These are phyloP conservation scores for Taurulus bubalis DNA, from an alignment of 2,113 vertebrate genomes.

Conservation along the genomic window DNA sequence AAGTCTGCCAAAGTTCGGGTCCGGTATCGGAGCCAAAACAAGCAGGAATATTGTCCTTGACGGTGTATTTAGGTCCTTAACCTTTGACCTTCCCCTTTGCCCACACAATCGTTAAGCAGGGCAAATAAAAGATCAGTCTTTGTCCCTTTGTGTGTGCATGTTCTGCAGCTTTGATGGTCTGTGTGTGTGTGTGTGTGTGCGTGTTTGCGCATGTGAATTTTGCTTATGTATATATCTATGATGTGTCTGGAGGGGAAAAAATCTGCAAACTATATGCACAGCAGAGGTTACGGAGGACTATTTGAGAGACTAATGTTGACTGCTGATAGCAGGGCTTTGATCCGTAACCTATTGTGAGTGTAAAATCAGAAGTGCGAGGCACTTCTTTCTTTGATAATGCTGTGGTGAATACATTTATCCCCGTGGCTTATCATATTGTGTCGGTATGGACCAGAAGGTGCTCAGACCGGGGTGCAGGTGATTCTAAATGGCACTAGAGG, in stretches of 20 bases:
- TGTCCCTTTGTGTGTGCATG: slow-evolving; percentile 40
- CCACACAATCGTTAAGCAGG: slow-evolving; percentile 16
- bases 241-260: slow-evolving; percentile 26
- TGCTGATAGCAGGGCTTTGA: slow-evolving; percentile 77
- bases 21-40: slow-evolving; percentile 39
- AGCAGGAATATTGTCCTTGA: slow-evolving; percentile 45
- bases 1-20: slow-evolving; percentile 26
- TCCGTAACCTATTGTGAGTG: slow-evolving; percentile 75
- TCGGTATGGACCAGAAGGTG: slow-evolving; percentile 55
- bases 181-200: slow-evolving; percentile 14
- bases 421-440: slow-evolving; percentile 55
- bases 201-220: slow-evolving; percentile 35
- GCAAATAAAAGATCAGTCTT: slow-evolving; percentile 28
- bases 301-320: slow-evolving; percentile 69
- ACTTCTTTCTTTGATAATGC: slow-evolving; percentile 65
- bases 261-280: slow-evolving; percentile 40
- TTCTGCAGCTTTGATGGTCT: slow-evolving; percentile 40
- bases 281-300: slow-evolving; percentile 59
- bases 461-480: slow-evolving; percentile 47
- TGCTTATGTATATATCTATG: slow-evolving; percentile 43
- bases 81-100: slow-evolving; percentile 50
- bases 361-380: slow-evolving; percentile 72
- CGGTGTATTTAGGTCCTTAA: slow-evolving; percentile 45
- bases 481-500: slow-evolving; percentile 38
- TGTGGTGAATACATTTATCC: slow-evolving; percentile 61